Evolutionary conservation across 2,113 vertebrate genomes (phyloP).

Genomic region (Polypterus senegalus): DNA sequence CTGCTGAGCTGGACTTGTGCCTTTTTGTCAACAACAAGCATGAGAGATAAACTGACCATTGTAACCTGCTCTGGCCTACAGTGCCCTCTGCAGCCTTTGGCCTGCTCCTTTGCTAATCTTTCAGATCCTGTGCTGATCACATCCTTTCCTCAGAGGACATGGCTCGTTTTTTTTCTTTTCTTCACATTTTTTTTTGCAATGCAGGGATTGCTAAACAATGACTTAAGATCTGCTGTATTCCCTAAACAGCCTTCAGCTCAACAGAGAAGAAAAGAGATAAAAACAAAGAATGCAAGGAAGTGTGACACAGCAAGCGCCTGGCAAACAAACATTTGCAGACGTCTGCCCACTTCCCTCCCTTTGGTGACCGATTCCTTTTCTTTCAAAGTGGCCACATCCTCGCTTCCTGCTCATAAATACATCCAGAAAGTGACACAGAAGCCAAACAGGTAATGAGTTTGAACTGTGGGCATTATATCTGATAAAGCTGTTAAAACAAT

Average conservation of each 20-base stretch:
- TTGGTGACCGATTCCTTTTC: conserved; percentile 29
- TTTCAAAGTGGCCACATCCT: conserved; percentile 23
- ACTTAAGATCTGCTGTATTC: neutral
- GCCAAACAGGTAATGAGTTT: conserved; percentile 11
- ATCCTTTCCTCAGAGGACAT: conserved; percentile 43
- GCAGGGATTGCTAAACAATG: conserved; percentile 11
- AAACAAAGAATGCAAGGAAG: conserved; percentile 58
- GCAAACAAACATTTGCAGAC: conserved; percentile 57
- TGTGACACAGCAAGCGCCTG: conserved; percentile 42
- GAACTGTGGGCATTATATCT: conserved; percentile 3
- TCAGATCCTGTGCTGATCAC: conserved; percentile 38
- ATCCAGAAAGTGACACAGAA: conserved; percentile 2
- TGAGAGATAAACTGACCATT: conserved; percentile 82
- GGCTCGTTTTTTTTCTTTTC: conserved; percentile 37
- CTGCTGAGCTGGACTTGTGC: conserved; percentile 72
- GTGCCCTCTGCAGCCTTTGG: conserved; percentile 87
- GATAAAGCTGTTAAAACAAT: neutral
- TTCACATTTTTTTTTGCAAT: neutral
- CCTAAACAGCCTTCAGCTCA: conserved; percentile 3
- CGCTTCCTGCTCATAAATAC: conserved; percentile 17
- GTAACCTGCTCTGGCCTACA: conserved; percentile 85
- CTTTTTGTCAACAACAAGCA: conserved; percentile 82
- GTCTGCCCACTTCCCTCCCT: conserved; percentile 41
- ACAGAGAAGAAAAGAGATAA: conserved; percentile 40
- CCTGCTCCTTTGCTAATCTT: conserved; percentile 69